Evolutionary conservation across 2,888 invertebrate species (phyloP).

Genomic region (Tuta absoluta): DNA sequence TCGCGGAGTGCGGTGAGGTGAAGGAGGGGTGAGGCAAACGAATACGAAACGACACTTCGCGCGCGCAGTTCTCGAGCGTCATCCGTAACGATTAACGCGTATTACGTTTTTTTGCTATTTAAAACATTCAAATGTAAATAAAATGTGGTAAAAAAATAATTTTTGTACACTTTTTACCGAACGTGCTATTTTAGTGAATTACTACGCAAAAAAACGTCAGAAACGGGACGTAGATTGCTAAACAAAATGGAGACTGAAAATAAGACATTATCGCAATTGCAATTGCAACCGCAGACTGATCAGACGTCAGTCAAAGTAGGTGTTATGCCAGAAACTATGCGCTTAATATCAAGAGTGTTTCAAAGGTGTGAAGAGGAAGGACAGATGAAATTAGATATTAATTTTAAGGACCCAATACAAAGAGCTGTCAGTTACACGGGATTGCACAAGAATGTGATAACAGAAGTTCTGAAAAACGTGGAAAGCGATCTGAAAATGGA

Average conservation of each 20-base stretch:
- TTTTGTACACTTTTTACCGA: neutral
- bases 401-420: neutral
- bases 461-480: no score
- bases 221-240: neutral
- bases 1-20: neutral
- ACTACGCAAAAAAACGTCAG: neutral
- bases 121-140: neutral
- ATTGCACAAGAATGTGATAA: conserved; percentile 4
- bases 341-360: conserved; percentile 3
- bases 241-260: conserved; percentile 4
- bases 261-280: neutral
- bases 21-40: neutral
- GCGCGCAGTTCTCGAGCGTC: neutral
- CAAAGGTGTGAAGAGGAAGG: conserved; percentile 18
- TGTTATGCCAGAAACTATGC: conserved; percentile 15
- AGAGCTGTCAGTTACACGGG: conserved; percentile 12
- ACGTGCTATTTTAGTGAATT: neutral
- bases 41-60: neutral
- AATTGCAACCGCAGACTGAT: neutral
- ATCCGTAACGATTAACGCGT: neutral
- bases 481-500: neutral
- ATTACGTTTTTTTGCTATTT: neutral
- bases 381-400: neutral
- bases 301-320: neutral
- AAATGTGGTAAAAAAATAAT: neutral